A percentile compares a stretch with the other conserved stretches of the same genome.
Evolutionary conservation across 2,113 vertebrate species (phyloP).

Genomic region (Solenodon paradoxus): DNA sequence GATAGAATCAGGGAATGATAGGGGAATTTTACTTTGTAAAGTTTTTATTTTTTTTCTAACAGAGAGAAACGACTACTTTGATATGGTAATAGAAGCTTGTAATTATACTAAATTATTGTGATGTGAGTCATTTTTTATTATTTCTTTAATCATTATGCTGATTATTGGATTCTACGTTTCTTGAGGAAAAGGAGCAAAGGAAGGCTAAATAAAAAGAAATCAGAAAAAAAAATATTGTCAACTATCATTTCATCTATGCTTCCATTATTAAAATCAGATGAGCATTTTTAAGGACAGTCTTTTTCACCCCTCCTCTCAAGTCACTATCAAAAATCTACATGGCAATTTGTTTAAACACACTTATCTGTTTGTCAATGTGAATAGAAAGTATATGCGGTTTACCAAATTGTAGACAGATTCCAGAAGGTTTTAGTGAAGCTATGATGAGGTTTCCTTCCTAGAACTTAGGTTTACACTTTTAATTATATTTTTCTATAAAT

Average conservation of each 20-base stretch:
- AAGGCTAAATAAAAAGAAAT: conserved; percentile 38
- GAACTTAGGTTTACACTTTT: conserved; percentile 48
- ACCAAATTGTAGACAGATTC: not conserved
- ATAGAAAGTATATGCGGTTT: not conserved
- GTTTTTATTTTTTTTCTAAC: conserved; percentile 42
- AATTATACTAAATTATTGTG: conserved; percentile 67
- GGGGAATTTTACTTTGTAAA: conserved; percentile 63
- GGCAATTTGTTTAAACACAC: conserved; percentile 49
- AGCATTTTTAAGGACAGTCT: conserved; percentile 56
- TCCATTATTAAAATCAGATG: conserved; percentile 68
- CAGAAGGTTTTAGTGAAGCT: not conserved
- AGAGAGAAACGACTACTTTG: conserved; percentile 69
- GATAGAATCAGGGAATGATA: not conserved
- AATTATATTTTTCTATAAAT: conserved; percentile 53
- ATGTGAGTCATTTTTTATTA: conserved; percentile 69
- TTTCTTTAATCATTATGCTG: conserved; percentile 72
- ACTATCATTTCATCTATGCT: conserved; percentile 64
- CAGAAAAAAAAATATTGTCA: conserved; percentile 50
- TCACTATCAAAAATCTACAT: conserved; percentile 60
- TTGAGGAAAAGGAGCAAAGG: not conserved
- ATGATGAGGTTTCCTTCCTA: conserved; percentile 43
- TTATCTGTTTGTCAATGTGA: conserved; percentile 12
- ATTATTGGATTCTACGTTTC: conserved; percentile 72
- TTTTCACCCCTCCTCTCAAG: not conserved
- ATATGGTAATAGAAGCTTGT: conserved; percentile 60